phyloP scores from a whole-genome alignment of 2,797 vertebrate species.

The Malacoctenus gilli region DNA sequence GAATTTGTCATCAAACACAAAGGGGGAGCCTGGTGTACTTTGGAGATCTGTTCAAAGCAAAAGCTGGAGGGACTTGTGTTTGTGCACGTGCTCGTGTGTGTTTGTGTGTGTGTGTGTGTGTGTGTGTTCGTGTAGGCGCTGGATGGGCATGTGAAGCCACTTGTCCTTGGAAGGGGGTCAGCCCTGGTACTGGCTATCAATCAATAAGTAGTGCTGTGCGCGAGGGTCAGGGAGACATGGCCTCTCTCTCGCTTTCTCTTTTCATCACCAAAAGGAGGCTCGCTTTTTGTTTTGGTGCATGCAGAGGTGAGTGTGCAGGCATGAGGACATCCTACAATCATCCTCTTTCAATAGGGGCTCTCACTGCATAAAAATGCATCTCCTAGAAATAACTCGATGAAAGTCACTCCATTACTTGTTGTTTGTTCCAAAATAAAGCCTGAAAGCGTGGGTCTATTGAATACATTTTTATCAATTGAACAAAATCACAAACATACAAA shows the following conservation, averaged over 20 bases:
- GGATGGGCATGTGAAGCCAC: constrained; percentile 47
- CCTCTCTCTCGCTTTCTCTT: constrained; percentile 21
- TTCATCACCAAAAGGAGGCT: constrained; percentile 50
- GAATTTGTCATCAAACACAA: constrained; percentile 67
- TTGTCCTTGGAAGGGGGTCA: constrained; percentile 75
- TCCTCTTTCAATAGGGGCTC: not conserved
- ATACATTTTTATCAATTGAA: not conserved
- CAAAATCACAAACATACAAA: not conserved
- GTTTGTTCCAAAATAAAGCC: not conserved
- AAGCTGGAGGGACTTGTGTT: constrained; percentile 37
- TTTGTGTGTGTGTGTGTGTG: no score
- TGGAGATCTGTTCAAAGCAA: constrained; percentile 58
- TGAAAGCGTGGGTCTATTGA: no score
- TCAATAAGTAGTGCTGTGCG: constrained; percentile 70
- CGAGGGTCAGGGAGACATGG: constrained; percentile 55
- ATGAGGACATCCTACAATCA: not conserved
- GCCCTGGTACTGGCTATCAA: constrained; percentile 71
- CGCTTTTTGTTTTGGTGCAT: constrained; percentile 41
- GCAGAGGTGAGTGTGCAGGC: constrained; percentile 33
- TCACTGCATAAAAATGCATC: not conserved
- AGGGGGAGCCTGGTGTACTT: constrained; percentile 48
- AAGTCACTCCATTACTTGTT: not conserved
- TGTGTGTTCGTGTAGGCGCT: constrained; percentile 13
- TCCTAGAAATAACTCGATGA: no score
- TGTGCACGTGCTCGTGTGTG: constrained; percentile 23